Percentiles rank a stretch among this genome's conserved stretches.
phyloP scores from a whole-genome alignment of 2,797 vertebrate species.

The Danio aesculapii region DNA sequence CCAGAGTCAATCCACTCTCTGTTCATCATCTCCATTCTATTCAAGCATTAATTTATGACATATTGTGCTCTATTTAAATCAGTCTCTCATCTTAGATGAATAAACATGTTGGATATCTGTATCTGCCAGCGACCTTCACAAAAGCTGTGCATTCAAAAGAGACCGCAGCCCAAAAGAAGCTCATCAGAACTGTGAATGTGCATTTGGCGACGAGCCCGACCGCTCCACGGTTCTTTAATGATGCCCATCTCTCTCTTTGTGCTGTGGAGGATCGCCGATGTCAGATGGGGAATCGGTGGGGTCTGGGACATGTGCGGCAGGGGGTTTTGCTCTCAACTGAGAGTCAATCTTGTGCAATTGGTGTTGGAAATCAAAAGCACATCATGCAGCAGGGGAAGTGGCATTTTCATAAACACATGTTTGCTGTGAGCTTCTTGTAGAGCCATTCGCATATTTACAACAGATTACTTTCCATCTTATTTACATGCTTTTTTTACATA shows the following conservation, averaged over 20 bases:
- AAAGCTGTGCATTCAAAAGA: constrained; percentile 69
- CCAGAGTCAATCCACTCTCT: constrained; percentile 54
- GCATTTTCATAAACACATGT: constrained; percentile 40
- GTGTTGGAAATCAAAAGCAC: constrained; percentile 30
- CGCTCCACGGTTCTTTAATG: constrained; percentile 6
- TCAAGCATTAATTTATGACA: constrained; percentile 53
- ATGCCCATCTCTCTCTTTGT: constrained; percentile 28
- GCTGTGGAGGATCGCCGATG: neutral
- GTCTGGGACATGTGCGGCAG: constrained; percentile 26
- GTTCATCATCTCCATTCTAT: constrained; percentile 42
- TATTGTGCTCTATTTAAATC: constrained; percentile 64
- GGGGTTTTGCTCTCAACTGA: constrained; percentile 9
- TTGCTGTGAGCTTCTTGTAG: constrained; percentile 35
- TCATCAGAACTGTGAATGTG: constrained; percentile 43
- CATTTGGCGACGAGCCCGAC: constrained; percentile 26
- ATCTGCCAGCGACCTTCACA: constrained; percentile 73
- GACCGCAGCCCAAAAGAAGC: constrained; percentile 27
- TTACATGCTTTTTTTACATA: constrained; percentile 32
- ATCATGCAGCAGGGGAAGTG: neutral
- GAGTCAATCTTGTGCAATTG: constrained; percentile 26
- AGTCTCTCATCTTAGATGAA: constrained; percentile 66
- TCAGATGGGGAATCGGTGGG: constrained; percentile 26
- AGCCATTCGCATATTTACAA: neutral
- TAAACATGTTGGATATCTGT: constrained; percentile 75
- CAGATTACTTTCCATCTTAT: neutral